Percentiles rank a stretch among this genome's conserved stretches.
Conservation (phyloP, 2,888 invertebrate species). For the Tinea pellionella region DNA sequence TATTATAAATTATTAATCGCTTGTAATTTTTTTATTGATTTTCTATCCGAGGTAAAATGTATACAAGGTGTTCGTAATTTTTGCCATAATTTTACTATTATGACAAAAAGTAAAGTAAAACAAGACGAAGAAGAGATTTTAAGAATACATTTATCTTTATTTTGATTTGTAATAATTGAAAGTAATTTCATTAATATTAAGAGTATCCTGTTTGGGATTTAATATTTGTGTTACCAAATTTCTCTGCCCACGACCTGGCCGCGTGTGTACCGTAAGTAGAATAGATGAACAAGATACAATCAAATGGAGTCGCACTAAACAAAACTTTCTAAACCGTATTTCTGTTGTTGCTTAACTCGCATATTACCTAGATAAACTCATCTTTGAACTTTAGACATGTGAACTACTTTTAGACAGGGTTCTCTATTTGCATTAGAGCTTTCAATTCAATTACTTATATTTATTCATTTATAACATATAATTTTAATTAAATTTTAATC, state of each 20-base stretch:
- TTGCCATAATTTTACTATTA: too few species aligned
- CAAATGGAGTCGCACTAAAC: constrained; percentile 36
- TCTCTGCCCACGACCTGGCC: constrained; percentile 45
- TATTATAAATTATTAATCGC: too few species aligned
- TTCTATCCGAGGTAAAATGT: too few species aligned
- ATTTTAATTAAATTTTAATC: too few species aligned
- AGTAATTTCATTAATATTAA: not conserved
- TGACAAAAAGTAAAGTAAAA: too few species aligned
- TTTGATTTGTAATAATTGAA: too few species aligned
- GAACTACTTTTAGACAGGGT: not conserved
- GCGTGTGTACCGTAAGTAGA: constrained; percentile 45
- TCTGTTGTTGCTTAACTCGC: constrained; percentile 20
- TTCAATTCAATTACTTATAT: not conserved
- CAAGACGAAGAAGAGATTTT: too few species aligned
- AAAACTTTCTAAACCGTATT: constrained; percentile 54
- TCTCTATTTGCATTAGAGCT: not conserved
- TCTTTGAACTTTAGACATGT: constrained; percentile 10
- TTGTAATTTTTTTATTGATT: too few species aligned
- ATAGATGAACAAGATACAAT: constrained; percentile 47
- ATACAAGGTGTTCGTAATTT: too few species aligned
- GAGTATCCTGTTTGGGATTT: constrained; percentile 39
- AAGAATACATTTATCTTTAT: too few species aligned
- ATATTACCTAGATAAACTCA: constrained; percentile 11
- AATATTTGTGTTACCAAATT: constrained; percentile 48
- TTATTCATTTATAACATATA: not conserved